phyloP scores from a whole-genome alignment of 2,797 vertebrate species.

The Champsocephalus esox region DNA sequence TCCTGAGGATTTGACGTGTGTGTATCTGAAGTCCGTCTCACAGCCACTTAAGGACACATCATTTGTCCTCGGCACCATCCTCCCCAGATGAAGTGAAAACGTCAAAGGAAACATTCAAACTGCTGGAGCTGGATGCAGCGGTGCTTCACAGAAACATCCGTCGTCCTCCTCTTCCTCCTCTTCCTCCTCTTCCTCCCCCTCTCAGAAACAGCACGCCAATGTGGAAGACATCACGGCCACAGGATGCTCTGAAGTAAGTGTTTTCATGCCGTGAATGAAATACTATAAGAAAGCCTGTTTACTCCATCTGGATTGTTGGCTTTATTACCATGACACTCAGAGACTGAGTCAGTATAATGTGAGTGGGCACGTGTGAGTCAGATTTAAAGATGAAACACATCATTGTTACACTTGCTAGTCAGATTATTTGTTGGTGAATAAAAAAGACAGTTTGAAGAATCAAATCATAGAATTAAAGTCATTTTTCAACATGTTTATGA shows the following conservation, averaged over 20 bases:
- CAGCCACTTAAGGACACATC: slow-evolving; percentile 13
- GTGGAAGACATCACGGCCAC: slow-evolving; percentile 8
- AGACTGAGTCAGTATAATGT: not conserved
- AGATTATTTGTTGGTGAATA: not conserved
- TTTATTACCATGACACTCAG: not conserved
- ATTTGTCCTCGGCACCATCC: slow-evolving; percentile 29
- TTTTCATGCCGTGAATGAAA: not conserved
- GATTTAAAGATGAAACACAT: not conserved
- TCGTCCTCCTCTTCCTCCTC: not conserved
- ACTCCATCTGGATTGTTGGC: not conserved
- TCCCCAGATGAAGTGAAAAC: slow-evolving; percentile 28
- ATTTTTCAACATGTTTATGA: too few relatives aligned
- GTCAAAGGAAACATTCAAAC: slow-evolving; percentile 15
- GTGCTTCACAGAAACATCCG: not conserved
- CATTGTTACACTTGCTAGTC: not conserved
- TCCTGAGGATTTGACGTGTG: not conserved
- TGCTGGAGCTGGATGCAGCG: slow-evolving; percentile 3
- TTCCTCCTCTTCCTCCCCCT: not conserved
- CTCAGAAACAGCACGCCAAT: not conserved
- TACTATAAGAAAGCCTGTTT: not conserved
- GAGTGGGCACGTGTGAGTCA: not conserved
- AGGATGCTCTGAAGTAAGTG: not conserved
- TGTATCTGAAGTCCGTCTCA: not conserved
- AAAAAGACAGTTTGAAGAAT: too few relatives aligned
- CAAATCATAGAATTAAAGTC: too few relatives aligned